Base-by-base conservation (phyloP, 2,113 vertebrate genomes). In the Perognathus longimembris region DNA sequence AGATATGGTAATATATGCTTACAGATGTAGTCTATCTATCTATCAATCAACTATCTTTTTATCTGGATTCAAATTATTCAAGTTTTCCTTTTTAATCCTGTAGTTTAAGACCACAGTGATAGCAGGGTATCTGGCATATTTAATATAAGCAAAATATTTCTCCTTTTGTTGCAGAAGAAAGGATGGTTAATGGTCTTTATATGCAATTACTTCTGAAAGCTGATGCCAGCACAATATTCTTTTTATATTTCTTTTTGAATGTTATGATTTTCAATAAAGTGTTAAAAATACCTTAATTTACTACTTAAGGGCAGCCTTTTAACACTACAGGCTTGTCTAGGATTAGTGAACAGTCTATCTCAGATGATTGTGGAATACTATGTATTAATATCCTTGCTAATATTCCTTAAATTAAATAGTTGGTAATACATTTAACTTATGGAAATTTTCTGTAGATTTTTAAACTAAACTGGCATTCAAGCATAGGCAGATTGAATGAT, bases 371-470 rank as follows among this genome's bases (percentile, higher is more conserved):
- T 24, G 50, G 30, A 86, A 45, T 9, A 14, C 5, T 30, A 78
- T 78, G 66, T 80, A 42, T 42, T 61, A 34, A 81, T 69, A 80
- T 7, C 6, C 2, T 87, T 71, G 54, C 63, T 76, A 57, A 77
- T 66, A 61, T 38, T 90, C 84, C 79, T 69, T 69, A 45, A 24
- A 78, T 75, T 85, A 79, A 57, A 59, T 64, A 70, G 45, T 45
- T 89, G 32, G 78, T 57, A 79, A 73, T 70, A 92, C 24, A n/a
- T 75, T 36, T 32, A 85, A 91, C 24, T 85, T 32, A 45, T 71
- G 57, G 84, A 75, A 63, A 22, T 24, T 67, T 76, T 91, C 26
- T 77, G n/a, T 57, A 81, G 57, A 73, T 32, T 32, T 18, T 38
- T 59, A 36, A 89, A 71, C 5, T 84, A 89, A 90, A 40, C 66